Conservation (phyloP, 2,797 vertebrate genomes). For the Neosilurus hyrtlii region DNA sequence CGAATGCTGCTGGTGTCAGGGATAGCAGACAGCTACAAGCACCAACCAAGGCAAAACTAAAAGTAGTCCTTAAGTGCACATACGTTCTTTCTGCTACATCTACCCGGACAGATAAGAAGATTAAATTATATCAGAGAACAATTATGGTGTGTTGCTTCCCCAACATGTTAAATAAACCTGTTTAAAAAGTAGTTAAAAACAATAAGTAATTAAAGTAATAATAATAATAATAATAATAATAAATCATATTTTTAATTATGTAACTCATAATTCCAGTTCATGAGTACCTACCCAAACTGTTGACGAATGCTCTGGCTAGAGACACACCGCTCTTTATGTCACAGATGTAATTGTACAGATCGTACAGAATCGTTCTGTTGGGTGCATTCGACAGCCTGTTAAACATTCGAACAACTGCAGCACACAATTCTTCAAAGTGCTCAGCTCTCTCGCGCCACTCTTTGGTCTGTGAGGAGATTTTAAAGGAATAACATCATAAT, state of each 20-base stretch:
- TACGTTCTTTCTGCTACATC: background rate
- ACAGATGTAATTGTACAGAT: constrained; percentile 98
- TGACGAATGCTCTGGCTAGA: constrained; percentile 90
- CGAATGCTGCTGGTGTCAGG: too few relatives aligned
- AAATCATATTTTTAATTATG: background rate
- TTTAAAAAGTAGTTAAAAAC: background rate
- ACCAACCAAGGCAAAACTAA: background rate
- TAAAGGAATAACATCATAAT: constrained; percentile 7
- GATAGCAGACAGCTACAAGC: too few relatives aligned
- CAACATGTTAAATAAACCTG: background rate
- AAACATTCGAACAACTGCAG: constrained; percentile 93
- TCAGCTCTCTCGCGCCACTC: constrained; percentile 86
- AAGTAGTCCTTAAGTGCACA: background rate
- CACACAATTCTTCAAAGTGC: constrained; percentile 89
- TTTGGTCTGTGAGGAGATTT: constrained; percentile 69
- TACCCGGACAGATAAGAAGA: background rate
- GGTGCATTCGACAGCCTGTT: constrained; percentile 93
- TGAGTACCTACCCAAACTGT: constrained; percentile 61
- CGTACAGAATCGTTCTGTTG: constrained; percentile 93
- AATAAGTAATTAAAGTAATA: background rate
- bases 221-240: background rate
- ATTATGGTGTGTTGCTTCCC: background rate
- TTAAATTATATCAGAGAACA: background rate
- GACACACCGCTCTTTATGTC: constrained; percentile 98
- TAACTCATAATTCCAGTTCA: background rate